Conservation (phyloP, 2,888 invertebrate genomes). For the Apamea sordens region DNA sequence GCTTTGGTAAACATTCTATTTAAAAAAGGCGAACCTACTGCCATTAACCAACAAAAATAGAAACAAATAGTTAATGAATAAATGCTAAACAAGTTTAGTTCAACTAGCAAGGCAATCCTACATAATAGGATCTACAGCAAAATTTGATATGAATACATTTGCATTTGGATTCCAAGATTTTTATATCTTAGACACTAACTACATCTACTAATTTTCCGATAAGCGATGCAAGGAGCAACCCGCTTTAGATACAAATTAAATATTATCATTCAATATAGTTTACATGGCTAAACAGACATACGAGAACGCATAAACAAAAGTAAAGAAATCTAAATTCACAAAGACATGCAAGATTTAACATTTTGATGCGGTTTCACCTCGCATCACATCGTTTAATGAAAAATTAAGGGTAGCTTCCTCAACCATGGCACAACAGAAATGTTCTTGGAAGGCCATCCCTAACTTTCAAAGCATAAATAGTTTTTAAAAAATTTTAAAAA, state of each 20-base stretch:
- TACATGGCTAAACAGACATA: constrained; percentile 15
- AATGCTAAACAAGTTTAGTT: constrained; percentile 2
- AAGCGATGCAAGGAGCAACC: constrained; percentile 38
- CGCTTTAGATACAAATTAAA: constrained; percentile 23
- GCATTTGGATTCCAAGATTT: constrained; percentile 34
- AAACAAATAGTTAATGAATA: background rate
- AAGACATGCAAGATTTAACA: constrained; percentile 29
- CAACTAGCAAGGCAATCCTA: background rate
- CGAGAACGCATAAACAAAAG: constrained; percentile 53
- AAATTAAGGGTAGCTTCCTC: background rate
- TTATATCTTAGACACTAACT: constrained; percentile 26
- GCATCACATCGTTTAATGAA: constrained; percentile 4
- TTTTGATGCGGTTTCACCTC: constrained; percentile 25
- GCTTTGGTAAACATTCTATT: background rate
- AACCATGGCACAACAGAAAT: background rate
- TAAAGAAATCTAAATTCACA: constrained; percentile 19
- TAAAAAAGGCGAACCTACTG: background rate
- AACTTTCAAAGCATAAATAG: background rate
- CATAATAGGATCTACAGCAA: background rate
- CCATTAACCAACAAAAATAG: background rate
- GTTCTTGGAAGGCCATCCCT: background rate
- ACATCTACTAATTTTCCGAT: constrained; percentile 17
- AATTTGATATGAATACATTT: background rate
- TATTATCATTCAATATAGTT: constrained; percentile 4
- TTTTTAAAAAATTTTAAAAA: background rate